Conservation (phyloP, 2,888 invertebrate genomes). For the Apotomis capreana region DNA sequence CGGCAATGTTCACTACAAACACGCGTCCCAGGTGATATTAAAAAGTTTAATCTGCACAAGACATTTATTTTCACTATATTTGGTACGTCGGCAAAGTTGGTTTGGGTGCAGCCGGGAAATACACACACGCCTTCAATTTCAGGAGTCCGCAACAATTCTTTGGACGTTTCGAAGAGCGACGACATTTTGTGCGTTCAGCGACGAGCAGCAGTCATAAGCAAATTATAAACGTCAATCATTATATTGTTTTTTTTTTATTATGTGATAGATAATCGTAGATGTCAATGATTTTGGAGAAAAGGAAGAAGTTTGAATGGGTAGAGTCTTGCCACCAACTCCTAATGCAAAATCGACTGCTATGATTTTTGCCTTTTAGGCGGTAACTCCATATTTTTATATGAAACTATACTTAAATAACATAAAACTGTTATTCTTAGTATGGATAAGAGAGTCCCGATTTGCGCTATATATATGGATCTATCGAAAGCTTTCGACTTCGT, state of each 20-base stretch:
- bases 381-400: no score
- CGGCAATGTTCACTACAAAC: slow-evolving; percentile 10
- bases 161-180: slow-evolving; percentile 9
- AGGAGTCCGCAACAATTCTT: slow-evolving; percentile 9
- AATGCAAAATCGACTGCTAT: no score
- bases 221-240: slow-evolving; percentile 15
- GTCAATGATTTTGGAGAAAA: slow-evolving; percentile 10
- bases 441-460: no score
- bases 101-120: slow-evolving; percentile 17
- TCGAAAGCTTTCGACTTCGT: no score
- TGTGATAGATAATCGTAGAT: slow-evolving; percentile 4
- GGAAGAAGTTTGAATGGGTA: neutral
- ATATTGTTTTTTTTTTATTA: slow-evolving; percentile 8
- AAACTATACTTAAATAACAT: no score
- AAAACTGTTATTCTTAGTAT: no score
- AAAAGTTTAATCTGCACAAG: slow-evolving; percentile 7
- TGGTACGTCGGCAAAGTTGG: neutral
- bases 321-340: no score
- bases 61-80: slow-evolving; percentile 5
- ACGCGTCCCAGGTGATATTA: slow-evolving; percentile 17
- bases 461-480: no score
- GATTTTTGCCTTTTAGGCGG: no score
- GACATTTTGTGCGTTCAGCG: slow-evolving; percentile 10
- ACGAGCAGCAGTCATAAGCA: slow-evolving; percentile 11
- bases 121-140: slow-evolving; percentile 9